Percentiles rank a stretch among this genome's conserved stretches.
phyloP scores from a whole-genome alignment of 2,888 invertebrate species.

The Linnaemya tessellans region DNA sequence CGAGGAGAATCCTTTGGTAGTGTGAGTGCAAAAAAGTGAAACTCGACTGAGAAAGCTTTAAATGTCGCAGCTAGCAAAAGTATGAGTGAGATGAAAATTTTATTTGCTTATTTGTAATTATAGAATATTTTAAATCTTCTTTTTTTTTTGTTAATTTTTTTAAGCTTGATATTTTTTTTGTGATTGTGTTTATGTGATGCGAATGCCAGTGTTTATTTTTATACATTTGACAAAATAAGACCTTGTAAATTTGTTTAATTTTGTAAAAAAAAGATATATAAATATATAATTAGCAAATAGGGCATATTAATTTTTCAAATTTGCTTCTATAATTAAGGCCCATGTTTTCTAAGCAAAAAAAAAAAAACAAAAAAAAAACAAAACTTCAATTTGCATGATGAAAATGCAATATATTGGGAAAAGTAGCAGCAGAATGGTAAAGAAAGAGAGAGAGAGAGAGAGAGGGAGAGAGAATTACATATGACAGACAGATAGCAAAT shows the following conservation, averaged over 20 bases:
- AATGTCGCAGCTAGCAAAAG: not conserved
- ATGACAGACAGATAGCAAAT: slow-evolving; percentile 1
- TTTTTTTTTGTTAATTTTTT: slow-evolving; percentile 1
- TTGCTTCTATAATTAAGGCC: not conserved
- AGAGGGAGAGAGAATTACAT: too few relatives aligned
- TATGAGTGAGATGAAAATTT: slow-evolving; percentile 51
- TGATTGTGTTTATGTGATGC: slow-evolving; percentile 14
- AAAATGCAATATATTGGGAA: slow-evolving; percentile 40
- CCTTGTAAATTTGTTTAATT: slow-evolving; percentile 52
- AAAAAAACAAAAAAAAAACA: too few relatives aligned
- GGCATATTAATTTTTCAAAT: slow-evolving; percentile 29
- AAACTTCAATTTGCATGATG: not conserved
- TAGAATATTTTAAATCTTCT: not conserved
- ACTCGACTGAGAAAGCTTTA: not conserved
- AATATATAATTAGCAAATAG: slow-evolving; percentile 18
- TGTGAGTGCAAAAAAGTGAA: slow-evolving; percentile 21
- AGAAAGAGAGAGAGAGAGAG: not conserved
- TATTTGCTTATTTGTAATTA: slow-evolving; percentile 34
- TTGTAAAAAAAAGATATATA: slow-evolving; percentile 2
- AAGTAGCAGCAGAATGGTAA: not conserved
- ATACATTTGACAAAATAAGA: not conserved
- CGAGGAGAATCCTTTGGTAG: not conserved
- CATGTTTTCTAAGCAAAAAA: not conserved
- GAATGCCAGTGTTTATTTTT: slow-evolving; percentile 29
- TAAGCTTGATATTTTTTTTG: not conserved